phyloP scores from a whole-genome alignment of 2,888 invertebrate species.

The Fragum sueziense region DNA sequence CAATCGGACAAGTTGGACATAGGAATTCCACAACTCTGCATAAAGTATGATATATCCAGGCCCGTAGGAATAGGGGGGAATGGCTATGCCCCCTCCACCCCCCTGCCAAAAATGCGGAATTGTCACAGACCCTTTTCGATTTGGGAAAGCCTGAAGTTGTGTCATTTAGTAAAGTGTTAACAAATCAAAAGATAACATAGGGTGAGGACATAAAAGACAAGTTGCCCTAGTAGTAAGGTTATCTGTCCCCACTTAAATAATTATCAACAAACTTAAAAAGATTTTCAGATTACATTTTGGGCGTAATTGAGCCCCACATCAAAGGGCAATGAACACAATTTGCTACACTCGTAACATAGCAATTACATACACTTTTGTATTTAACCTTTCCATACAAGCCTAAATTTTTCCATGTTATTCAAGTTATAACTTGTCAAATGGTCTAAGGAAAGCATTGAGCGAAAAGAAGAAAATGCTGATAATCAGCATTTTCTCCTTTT shows the following conservation, averaged over 20 bases:
- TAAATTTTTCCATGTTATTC: too few relatives aligned
- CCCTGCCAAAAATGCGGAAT: too few relatives aligned
- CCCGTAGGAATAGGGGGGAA: too few relatives aligned
- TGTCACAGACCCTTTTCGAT: not conserved
- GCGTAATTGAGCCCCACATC: conserved; percentile 50
- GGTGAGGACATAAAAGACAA: not conserved
- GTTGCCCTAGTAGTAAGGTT: not conserved
- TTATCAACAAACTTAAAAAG: conserved; percentile 19
- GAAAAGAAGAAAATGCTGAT: too few relatives aligned
- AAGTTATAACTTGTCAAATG: not conserved
- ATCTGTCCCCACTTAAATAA: conserved; percentile 17
- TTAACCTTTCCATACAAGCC: not conserved
- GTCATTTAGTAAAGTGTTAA: too few relatives aligned
- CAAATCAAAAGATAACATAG: not conserved
- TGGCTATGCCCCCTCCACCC: too few relatives aligned
- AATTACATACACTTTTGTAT: conserved; percentile 18
- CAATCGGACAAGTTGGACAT: too few relatives aligned
- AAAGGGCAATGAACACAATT: conserved; percentile 34
- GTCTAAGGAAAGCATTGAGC: not conserved
- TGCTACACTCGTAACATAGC: conserved; percentile 35
- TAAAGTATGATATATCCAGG: too few relatives aligned
- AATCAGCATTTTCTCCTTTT: too few relatives aligned
- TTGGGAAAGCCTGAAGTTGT: not conserved
- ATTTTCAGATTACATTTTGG: conserved; percentile 31
- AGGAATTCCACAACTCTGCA: too few relatives aligned